Base-by-base conservation (phyloP, 2,797 vertebrate species). In the Erithacus rubecula region DNA sequence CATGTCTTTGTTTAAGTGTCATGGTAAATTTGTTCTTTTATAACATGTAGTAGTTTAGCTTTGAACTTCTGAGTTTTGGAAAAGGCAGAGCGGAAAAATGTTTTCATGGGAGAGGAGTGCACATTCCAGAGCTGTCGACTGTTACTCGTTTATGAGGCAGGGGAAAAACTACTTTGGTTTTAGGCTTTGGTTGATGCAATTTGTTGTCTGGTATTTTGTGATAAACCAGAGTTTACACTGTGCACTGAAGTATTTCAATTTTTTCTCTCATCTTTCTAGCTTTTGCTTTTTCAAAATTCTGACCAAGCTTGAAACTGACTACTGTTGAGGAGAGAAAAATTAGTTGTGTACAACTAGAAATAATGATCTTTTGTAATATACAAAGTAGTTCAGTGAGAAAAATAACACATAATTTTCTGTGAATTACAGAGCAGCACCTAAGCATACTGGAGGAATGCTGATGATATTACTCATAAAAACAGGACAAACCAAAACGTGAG, bases 41-140 rank as follows among this genome's bases (percentile, higher is more conserved):
- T 97, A 97, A 97, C 81, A 79, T 96, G 94, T 92, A 95, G 93
- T 96, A 97, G 90, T 96, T 94, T 83, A 97, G 97, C 97, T 98
- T 97, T 98, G 97, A 98, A 98, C 97, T 97, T 95, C 24, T 56
- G 83, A 80, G 96, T 97, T 97, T 97, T 98, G 96, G 97, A 97
- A 96, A 96, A 89, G 94, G 83, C 95, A 95, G 80, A 93, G 93
- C 23, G 95, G 97, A 98, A 98, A 98, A 98, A 97, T 72, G 18
- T 97, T 97, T 97, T 97, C 93, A 96, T 95, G 62, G 95, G 95
- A 97, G 95, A 96, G 88, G 86, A 95, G 37, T 58, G 76, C 81
- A 67, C 94, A 95, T 97, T 97, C 96, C 96, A 96, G 95, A 96
- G 95, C 94, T 95, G 89, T 95, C 74, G 21, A 70, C 90, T 95